phyloP scores from a whole-genome alignment of 2,797 vertebrate species.

The Sorex maritimensis region DNA sequence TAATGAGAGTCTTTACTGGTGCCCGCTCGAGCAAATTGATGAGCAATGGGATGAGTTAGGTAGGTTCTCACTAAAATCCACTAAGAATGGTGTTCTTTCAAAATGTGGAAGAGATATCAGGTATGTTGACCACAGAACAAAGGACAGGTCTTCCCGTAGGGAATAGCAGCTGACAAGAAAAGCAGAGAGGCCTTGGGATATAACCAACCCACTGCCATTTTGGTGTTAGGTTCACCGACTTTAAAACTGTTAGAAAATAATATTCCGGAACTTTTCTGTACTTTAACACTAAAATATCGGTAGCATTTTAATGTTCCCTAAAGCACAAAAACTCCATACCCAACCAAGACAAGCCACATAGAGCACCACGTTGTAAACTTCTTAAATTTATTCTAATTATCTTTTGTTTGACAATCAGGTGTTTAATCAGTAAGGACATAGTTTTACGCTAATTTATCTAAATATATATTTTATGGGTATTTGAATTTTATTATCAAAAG shows the following conservation, averaged over 20 bases:
- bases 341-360: no score
- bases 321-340: no score
- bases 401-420: not conserved
- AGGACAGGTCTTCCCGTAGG: rapidly evolving
- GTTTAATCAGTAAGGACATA: not conserved
- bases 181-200: not conserved
- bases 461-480: not conserved
- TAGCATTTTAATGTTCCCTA: no score
- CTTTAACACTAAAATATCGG: no score
- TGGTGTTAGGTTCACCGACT: not conserved
- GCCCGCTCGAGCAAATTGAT: no score
- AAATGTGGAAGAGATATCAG: not conserved
- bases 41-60: no score
- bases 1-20: no score
- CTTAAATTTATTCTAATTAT: not conserved
- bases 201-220: not conserved
- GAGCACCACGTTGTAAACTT: no score
- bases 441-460: not conserved
- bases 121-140: not conserved
- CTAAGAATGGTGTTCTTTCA: not conserved
- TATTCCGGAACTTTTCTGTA: not conserved
- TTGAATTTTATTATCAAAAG: not conserved
- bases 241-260: not conserved
- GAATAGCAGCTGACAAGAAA: not conserved
- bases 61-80: not conserved